Conservation (phyloP, 1,140 invertebrate genomes). For the Stratiolaelaps scimitus region DNA sequence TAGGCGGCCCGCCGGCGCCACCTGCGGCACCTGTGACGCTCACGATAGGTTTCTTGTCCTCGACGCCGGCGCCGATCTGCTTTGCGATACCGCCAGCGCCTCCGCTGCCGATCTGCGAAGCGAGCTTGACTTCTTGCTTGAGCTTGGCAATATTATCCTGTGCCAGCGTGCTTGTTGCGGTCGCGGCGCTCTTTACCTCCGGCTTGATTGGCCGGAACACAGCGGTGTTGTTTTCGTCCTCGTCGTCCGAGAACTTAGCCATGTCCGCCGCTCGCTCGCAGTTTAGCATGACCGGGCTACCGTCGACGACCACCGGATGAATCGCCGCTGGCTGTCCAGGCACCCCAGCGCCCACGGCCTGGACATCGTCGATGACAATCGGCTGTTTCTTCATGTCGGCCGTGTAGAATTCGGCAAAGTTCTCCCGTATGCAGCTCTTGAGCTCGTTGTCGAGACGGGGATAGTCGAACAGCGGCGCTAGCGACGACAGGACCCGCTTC, state of each 20-base stretch:
- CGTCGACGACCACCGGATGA: conserved; percentile 9
- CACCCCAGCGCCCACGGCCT: conserved; percentile 29
- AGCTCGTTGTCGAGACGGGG: conserved; percentile 80
- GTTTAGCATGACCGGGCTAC: conserved; percentile 21
- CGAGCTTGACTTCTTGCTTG: not conserved
- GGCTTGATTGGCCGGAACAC: conserved; percentile 18
- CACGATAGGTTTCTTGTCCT: too few species aligned
- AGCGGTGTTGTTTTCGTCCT: conserved; percentile 26
- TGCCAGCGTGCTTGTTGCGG: not conserved
- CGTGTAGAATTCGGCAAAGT: conserved; percentile 78
- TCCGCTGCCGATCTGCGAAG: not conserved
- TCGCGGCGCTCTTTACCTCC: not conserved
- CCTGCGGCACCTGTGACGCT: too few species aligned
- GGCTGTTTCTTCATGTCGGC: conserved; percentile 35
- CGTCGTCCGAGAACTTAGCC: conserved; percentile 30
- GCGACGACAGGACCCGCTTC: conserved; percentile 74
- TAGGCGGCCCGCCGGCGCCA: not conserved
- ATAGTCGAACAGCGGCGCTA: conserved; percentile 82
- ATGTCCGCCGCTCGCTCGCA: conserved; percentile 35
- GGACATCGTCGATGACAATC: conserved; percentile 27
- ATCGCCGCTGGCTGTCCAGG: conserved; percentile 8
- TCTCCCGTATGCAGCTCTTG: conserved; percentile 66
- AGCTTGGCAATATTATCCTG: conserved; percentile 8
- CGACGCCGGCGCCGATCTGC: too few species aligned
- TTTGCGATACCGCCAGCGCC: not conserved